A percentile compares a stretch with the other conserved stretches of the same genome.
phyloP scores from a whole-genome alignment of 2,888 invertebrate genomes.

The Disparrhopalites patrizii region DNA sequence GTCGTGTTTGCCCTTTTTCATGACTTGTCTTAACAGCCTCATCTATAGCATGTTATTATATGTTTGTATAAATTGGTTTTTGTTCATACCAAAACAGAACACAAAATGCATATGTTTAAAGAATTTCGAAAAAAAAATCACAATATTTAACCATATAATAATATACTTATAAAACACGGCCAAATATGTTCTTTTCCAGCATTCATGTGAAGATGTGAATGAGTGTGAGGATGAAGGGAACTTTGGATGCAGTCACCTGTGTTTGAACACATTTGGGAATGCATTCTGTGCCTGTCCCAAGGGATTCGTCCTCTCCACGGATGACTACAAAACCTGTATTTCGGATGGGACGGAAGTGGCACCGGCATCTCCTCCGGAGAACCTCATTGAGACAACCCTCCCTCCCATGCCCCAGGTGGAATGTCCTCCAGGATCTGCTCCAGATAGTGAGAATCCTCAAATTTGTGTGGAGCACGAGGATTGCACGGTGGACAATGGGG shows the following conservation, averaged over 20 bases:
- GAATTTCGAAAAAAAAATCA: no score
- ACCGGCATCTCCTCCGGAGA: slow-evolving; percentile 18
- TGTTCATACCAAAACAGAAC: no score
- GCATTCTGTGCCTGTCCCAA: slow-evolving; percentile 58
- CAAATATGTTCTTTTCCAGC: no score
- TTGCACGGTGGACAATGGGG: slow-evolving; percentile 55
- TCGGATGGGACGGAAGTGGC: slow-evolving; percentile 32
- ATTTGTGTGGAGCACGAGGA: slow-evolving; percentile 50
- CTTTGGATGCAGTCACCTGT: slow-evolving; percentile 55
- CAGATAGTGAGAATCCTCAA: slow-evolving; percentile 47
- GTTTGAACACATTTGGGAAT: slow-evolving; percentile 55
- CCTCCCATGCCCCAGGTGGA: slow-evolving; percentile 13
- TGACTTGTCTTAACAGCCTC: no score
- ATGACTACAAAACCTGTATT: slow-evolving; percentile 50
- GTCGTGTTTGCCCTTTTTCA: no score
- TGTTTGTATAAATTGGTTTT: no score
- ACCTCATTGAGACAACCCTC: slow-evolving; percentile 27
- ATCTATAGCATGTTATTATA: no score
- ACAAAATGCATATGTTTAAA: no score
- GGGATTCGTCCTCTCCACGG: slow-evolving; percentile 53
- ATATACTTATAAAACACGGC: no score
- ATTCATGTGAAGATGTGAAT: slow-evolving; percentile 55
- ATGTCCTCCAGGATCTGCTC: slow-evolving; percentile 50
- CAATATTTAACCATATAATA: no score
- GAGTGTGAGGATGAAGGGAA: slow-evolving; percentile 54